Percentiles rank a stretch among this genome's conserved stretches.
phyloP scores from a whole-genome alignment of 1,140 invertebrate species.

The Drosophila bocki region DNA sequence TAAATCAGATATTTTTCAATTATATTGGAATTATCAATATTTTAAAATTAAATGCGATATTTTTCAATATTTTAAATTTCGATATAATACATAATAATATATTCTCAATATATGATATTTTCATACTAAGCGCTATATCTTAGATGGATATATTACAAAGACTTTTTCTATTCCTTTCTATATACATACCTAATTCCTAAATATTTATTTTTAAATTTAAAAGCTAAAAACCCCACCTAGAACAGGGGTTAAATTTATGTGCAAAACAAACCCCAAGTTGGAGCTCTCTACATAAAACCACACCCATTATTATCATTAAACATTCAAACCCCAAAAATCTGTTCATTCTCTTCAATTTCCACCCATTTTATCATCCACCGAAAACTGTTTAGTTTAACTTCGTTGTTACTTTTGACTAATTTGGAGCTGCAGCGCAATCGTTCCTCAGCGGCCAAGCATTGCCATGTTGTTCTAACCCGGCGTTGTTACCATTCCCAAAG shows the following conservation, averaged over 20 bases:
- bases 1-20: no score
- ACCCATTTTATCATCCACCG: conserved; percentile 14
- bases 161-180: no score
- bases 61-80: no score
- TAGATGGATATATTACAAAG: no score
- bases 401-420: conserved; percentile 66
- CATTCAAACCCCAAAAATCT: conserved; percentile 1
- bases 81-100: no score
- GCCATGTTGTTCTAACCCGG: conserved; percentile 74
- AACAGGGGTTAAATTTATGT: neutral
- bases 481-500: conserved; percentile 20
- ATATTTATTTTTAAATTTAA: neutral
- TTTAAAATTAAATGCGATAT: no score
- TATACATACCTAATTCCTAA: neutral
- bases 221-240: neutral
- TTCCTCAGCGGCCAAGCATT: conserved; percentile 37
- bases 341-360: neutral
- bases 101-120: no score
- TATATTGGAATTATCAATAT: no score
- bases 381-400: conserved; percentile 28
- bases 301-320: neutral
- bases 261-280: neutral
- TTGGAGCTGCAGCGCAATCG: conserved; percentile 40
- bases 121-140: no score
- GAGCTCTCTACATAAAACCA: neutral